Base-by-base conservation (phyloP, 1,140 invertebrate genomes). In the Drosophila repletoides region DNA sequence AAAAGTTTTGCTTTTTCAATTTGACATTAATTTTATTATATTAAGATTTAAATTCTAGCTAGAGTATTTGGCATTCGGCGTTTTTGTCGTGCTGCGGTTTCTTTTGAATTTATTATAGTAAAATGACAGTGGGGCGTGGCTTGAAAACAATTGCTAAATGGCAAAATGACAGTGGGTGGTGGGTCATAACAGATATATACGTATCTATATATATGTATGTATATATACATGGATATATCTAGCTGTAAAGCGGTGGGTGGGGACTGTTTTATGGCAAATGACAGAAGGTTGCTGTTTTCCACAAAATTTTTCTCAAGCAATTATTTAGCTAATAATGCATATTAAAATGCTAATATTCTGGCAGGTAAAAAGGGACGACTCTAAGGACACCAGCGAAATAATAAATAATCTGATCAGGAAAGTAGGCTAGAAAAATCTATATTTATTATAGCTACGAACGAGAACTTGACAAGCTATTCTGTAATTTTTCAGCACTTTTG, bases 301-400 rank as follows among this genome's bases (percentile, higher is more conserved):
- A 7, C 48, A 53, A 53, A 69, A 75, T 87, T 60, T n/a, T 80
- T 65, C 63, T 21, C 36, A 64, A 76, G 68, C 81, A 81, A 87
- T 86, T 86, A 80, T 86, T 69, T 59, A 51, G 72, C 81, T 72
- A 81, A 87, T 86, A 86, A 76, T 70, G 76, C 72, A 87, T 83
- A 86, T 86, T 88, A 74, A 87, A 88, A 81, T 87, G 63, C 69
- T 66, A 83, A 74, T 87, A 55, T 22, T 22, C 1, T n/a, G 14
- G 9, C 51, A 65, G 68, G 49, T 56, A 29, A 5, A 2, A 36
- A 5, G 52, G 5, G 36, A n/a, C n/a, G n/a, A n/a, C n/a, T n/a
- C n/a, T n/a, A n/a, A n/a, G n/a, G n/a, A n/a, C n/a, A n/a, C n/a
- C n/a, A n/a, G n/a, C n/a, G n/a, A n/a, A n/a, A n/a, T n/a, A n/a